Evolutionary conservation across 2,113 vertebrate genomes (phyloP).

Genomic region (Myanophis thanlyinensis): DNA sequence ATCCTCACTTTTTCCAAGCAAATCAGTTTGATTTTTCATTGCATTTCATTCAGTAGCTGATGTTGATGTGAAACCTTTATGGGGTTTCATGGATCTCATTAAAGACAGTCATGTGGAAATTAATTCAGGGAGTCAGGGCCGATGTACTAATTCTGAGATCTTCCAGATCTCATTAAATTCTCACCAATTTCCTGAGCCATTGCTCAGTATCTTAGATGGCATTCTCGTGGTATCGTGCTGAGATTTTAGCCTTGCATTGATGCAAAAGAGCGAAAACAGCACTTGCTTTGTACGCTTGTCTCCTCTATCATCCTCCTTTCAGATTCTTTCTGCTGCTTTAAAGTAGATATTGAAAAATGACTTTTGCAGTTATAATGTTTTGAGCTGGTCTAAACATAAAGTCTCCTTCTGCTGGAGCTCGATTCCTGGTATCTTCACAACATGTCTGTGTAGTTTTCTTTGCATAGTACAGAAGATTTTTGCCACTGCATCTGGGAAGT

Average conservation of each 20-base stretch:
- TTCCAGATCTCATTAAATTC: background rate
- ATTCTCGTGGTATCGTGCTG: background rate
- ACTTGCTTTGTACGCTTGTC: background rate
- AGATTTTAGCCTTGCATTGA: background rate
- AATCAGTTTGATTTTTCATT: background rate
- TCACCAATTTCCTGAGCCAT: background rate
- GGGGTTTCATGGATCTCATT: background rate
- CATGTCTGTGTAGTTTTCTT: background rate
- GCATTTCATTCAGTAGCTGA: background rate
- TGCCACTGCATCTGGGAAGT: background rate
- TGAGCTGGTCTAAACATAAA: background rate
- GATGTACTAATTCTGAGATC: background rate
- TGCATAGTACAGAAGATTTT: background rate
- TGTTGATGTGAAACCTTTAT: background rate
- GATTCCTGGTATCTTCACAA: background rate
- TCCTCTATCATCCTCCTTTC: background rate
- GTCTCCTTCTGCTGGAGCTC: background rate
- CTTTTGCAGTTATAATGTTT: background rate
- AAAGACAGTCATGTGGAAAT: background rate
- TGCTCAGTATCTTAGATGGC: background rate
- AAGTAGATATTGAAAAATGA: background rate
- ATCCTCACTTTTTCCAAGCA: background rate
- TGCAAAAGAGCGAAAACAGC: background rate
- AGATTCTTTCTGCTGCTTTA: background rate
- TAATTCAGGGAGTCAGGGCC: background rate